A percentile compares a stretch with the other conserved stretches of the same genome.
These are phyloP conservation scores for Pseudomyrmex dendroicus DNA, from an alignment of 1,140 invertebrate species.

Conservation along the genomic window DNA sequence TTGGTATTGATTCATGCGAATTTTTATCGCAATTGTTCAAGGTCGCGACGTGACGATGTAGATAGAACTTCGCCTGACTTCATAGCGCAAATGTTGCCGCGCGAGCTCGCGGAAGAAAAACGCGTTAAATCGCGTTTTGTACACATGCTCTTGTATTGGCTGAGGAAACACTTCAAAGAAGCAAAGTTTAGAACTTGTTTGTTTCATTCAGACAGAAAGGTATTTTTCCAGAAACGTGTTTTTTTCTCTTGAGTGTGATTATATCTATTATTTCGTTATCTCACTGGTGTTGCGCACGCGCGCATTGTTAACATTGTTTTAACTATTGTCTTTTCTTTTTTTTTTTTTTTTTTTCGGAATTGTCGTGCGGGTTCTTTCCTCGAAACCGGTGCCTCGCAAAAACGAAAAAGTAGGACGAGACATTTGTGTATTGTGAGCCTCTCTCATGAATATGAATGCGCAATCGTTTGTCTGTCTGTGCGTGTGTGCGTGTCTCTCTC, in stretches of 20 bases:
- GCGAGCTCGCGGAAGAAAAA: constrained; percentile 57
- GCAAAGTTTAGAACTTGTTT: constrained; percentile 9
- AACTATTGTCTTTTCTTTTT: neutral
- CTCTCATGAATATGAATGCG: constrained; percentile 63
- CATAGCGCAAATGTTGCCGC: constrained; percentile 63
- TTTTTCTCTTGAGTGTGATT: neutral
- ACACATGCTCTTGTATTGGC: constrained; percentile 11
- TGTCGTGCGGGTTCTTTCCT: constrained; percentile 26
- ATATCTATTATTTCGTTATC: neutral
- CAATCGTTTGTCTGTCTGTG: constrained; percentile 25
- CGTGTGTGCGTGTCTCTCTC: no score
- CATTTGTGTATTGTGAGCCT: constrained; percentile 11
- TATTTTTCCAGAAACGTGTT: constrained; percentile 8
- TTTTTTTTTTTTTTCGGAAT: constrained; percentile 9
- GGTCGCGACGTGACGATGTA: constrained; percentile 61
- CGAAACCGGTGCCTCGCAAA: constrained; percentile 14
- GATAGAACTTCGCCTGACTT: constrained; percentile 61
- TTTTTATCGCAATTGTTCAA: constrained; percentile 60
- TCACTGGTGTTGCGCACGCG: neutral
- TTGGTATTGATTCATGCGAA: constrained; percentile 49
- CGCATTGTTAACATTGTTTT: no score
- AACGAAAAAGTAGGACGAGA: constrained; percentile 34
- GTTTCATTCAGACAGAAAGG: neutral
- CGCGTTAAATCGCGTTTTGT: constrained; percentile 50
- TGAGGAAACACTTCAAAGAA: constrained; percentile 5